Evolutionary conservation across 1,140 invertebrate species (phyloP).

Genomic region (Archivesica marissinica): DNA sequence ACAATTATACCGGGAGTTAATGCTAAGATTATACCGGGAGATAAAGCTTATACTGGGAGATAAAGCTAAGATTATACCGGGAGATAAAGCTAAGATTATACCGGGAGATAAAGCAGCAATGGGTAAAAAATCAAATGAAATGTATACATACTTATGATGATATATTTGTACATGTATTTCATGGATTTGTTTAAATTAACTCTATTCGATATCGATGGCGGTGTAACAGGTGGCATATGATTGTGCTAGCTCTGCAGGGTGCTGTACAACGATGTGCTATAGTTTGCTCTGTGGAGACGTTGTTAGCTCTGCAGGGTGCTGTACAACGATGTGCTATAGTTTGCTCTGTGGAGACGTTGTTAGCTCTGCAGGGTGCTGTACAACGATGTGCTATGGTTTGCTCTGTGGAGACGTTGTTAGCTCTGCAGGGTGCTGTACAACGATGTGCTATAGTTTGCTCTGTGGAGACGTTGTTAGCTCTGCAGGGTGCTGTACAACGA

Average conservation of each 20-base stretch:
- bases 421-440: too few species aligned
- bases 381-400: not conserved
- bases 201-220: too few species aligned
- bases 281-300: not conserved
- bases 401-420: too few species aligned
- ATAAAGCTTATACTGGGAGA: too few species aligned
- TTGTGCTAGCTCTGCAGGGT: not conserved
- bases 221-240: not conserved
- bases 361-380: too few species aligned
- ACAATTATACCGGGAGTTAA: too few species aligned
- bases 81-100: not conserved
- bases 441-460: too few species aligned
- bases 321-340: too few species aligned
- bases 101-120: not conserved
- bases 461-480: too few species aligned
- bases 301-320: too few species aligned
- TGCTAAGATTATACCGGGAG: not conserved
- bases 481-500: too few species aligned
- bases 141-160: not conserved
- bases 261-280: not conserved
- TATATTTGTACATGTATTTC: conserved; percentile 12
- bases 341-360: too few species aligned
- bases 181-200: not conserved
- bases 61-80: not conserved
- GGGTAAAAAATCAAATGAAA: conserved; percentile 22